phyloP scores from a whole-genome alignment of 2,797 vertebrate species.

The Rousettus madagascariensis region DNA sequence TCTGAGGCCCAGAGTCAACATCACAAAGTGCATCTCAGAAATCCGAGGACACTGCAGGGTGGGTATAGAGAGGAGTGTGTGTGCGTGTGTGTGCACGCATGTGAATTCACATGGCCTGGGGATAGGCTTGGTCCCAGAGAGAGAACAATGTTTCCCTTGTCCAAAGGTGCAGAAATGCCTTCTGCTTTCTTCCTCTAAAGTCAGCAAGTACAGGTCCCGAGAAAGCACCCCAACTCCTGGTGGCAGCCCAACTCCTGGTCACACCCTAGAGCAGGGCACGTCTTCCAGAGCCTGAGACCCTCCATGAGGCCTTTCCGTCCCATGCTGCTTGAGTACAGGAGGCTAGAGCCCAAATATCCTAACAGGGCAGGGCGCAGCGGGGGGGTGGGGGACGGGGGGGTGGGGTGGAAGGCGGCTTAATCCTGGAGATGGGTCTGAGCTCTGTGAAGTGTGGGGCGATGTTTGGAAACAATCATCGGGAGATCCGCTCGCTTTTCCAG shows the following conservation, averaged over 20 bases:
- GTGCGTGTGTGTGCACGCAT: too few species aligned
- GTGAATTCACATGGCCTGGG: background rate
- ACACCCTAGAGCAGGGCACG: background rate
- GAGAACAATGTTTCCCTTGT: background rate
- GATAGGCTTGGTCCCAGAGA: background rate
- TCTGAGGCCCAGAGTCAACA: background rate
- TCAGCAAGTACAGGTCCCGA: background rate
- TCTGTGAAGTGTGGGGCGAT: background rate
- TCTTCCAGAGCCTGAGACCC: background rate
- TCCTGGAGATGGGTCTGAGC: background rate
- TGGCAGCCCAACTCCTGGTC: background rate
- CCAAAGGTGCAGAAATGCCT: background rate
- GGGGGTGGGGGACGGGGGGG: too few species aligned
- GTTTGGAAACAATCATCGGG: background rate
- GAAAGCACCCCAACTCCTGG: background rate
- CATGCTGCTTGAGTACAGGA: background rate
- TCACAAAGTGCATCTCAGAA: background rate
- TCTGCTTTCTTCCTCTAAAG: background rate
- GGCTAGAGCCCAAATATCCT: background rate
- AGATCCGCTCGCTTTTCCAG: constrained; percentile 43
- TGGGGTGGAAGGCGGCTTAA: background rate
- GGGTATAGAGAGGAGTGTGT: background rate
- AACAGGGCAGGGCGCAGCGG: too few species aligned
- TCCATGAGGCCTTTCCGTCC: background rate
- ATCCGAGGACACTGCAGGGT: background rate